A percentile compares a stretch with the other conserved stretches of the same genome.
These are phyloP conservation scores for Drosophila ezoana DNA, from an alignment of 2,888 invertebrate species.

Conservation along the genomic window DNA sequence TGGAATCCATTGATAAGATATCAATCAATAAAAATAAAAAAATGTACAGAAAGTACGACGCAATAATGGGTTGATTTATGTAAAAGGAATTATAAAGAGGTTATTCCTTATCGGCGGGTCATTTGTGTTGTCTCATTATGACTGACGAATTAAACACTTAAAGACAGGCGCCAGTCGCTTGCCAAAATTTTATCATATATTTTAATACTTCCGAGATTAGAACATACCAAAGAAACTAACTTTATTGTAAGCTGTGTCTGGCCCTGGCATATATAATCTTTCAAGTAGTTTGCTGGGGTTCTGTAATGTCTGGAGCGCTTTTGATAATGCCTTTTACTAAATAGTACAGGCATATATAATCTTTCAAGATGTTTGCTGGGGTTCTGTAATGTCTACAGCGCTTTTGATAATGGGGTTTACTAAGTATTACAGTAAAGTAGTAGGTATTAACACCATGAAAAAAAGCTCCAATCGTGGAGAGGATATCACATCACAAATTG, in stretches of 20 bases:
- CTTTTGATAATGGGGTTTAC: neutral
- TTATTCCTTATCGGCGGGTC: conserved; percentile 27
- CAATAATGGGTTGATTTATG: conserved; percentile 36
- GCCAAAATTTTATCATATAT: conserved; percentile 17
- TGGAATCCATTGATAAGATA: conserved; percentile 48
- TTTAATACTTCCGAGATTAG: conserved; percentile 1
- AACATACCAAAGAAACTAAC: neutral
- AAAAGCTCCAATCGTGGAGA: too few species aligned
- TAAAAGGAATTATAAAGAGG: conserved; percentile 40
- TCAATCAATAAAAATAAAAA: conserved; percentile 18
- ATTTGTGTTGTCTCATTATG: conserved; percentile 44
- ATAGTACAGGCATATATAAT: conserved; percentile 22
- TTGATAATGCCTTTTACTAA: neutral
- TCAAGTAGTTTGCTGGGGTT: conserved; percentile 33
- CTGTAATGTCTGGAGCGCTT: neutral
- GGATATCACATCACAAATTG: too few species aligned
- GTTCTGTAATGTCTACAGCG: conserved; percentile 5
- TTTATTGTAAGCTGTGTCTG: neutral
- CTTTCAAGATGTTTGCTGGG: conserved; percentile 33
- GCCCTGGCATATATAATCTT: conserved; percentile 29
- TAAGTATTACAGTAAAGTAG: neutral
- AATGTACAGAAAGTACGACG: conserved; percentile 34
- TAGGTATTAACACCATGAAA: too few species aligned
- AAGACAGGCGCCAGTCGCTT: neutral
- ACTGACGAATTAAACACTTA: conserved; percentile 13